Base-by-base conservation (phyloP, 1,140 invertebrate species). In the Chrysomallon squamiferum region DNA sequence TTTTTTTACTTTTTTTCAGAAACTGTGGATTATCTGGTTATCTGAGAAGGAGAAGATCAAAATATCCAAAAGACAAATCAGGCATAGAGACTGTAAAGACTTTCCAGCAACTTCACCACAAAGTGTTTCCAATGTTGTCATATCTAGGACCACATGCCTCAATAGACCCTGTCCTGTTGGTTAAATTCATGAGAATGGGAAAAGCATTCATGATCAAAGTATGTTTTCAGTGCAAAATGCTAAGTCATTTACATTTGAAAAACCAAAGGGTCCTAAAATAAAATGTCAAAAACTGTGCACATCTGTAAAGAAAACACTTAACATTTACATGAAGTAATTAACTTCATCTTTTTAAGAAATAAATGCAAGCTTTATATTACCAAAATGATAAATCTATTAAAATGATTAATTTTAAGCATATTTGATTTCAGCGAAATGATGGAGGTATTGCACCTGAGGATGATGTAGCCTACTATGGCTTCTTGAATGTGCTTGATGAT, bases 141-240 rank as follows among this genome's bases (percentile, higher is more conserved):
- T 88, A 91, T 18, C 87, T 99, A 54, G 97, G 97, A 35, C 93
- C 96, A 1, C 91, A 95, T 66, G 86, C 98, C 54, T 91, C 94
- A 70, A 89, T 90, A 72, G 94, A 98, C 87, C 92, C 95, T 0
- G 90, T 95, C 65, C 87, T 97, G 18, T 91, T 88, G 30, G 79
- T 82, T 30, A 89, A 89, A 71, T 69, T 89, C 9, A 81, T 88
- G 9, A 76, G 88, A 43, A 65, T 98, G 86, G 93, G 95, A 76
- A 96, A 96, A 45, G 66, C 72, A 15, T 84, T 77, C 62, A 83
- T 85, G 79, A 65, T 38, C 15, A 79, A 81, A 80, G 84, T 85
- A 66, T 43, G 66, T 50, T 7, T 27, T 25, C 15, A 38, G 6
- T 38, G 15, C 15, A 15, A 38, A 38, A 38, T 38, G n/a, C n/a